phyloP scores from a whole-genome alignment of 2,113 vertebrate genomes.

The Phoxinus phoxinus region DNA sequence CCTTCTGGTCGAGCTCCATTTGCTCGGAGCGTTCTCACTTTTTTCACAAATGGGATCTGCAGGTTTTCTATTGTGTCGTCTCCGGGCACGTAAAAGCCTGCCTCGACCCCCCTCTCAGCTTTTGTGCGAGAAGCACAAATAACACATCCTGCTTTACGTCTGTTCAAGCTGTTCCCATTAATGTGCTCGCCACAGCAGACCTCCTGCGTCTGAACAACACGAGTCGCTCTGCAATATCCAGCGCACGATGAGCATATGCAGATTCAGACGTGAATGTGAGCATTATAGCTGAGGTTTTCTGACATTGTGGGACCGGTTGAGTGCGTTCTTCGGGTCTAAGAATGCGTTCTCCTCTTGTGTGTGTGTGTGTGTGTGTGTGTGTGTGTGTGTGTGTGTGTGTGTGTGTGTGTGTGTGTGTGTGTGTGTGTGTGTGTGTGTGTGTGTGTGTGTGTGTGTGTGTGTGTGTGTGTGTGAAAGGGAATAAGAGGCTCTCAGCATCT shows the following conservation, averaged over 20 bases:
- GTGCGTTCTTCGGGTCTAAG: background rate
- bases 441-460: too few species aligned
- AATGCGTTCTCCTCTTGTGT: background rate
- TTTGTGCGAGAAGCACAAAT: conserved; percentile 49
- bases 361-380: too few species aligned
- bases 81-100: conserved; percentile 36
- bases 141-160: conserved; percentile 52
- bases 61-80: conserved; percentile 47
- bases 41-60: conserved; percentile 41
- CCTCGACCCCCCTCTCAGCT: conserved; percentile 39
- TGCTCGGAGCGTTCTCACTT: background rate
- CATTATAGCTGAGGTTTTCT: background rate
- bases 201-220: background rate
- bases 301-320: conserved; percentile 2
- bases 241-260: background rate
- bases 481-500: conserved; percentile 26
- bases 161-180: conserved; percentile 48
- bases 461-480: too few species aligned
- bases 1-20: conserved; percentile 5
- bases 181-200: background rate
- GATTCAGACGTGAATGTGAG: background rate
- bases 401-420: too few species aligned
- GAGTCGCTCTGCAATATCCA: background rate
- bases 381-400: too few species aligned
- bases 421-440: too few species aligned